phyloP scores from a whole-genome alignment of 1,140 invertebrate species.

The Zaprionus lachaisei region DNA sequence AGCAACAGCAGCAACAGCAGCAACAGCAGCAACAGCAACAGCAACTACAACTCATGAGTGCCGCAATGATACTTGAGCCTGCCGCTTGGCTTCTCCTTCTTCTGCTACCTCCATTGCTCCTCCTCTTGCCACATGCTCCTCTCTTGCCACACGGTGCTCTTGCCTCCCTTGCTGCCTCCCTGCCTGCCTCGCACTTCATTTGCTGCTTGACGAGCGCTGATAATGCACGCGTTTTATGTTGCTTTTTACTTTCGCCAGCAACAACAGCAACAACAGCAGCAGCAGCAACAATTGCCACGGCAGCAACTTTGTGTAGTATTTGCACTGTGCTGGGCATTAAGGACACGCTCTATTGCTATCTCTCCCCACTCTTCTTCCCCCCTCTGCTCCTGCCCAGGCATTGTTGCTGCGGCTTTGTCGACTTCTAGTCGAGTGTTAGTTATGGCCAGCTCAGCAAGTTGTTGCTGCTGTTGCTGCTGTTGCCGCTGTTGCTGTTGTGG shows the following conservation, averaged over 20 bases:
- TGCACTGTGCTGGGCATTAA: conserved; percentile 56
- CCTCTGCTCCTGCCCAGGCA: neutral
- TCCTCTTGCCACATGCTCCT: neutral
- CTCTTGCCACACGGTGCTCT: too few species aligned
- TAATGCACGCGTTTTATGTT: conserved; percentile 67
- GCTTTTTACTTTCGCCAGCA: conserved; percentile 31
- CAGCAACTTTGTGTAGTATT: conserved; percentile 56
- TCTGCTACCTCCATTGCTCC: conserved; percentile 41
- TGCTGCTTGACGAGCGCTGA: conserved; percentile 69
- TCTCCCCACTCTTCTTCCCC: neutral
- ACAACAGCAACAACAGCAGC: conserved; percentile 16
- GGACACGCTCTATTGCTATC: conserved; percentile 48
- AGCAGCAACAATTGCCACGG: conserved; percentile 29
- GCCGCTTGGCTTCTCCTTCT: conserved; percentile 36
- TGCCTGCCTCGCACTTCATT: conserved; percentile 61
- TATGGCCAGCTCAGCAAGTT: conserved; percentile 62
- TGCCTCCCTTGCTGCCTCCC: conserved; percentile 12
- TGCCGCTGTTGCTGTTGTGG: conserved; percentile 27
- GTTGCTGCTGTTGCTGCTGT: conserved; percentile 34
- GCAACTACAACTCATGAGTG: conserved; percentile 42
- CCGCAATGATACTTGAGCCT: conserved; percentile 65
- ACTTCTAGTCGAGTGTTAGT: conserved; percentile 74
- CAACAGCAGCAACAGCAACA: neutral
- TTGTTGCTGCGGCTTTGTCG: conserved; percentile 72
- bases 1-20: neutral